phyloP scores from a whole-genome alignment of 1,140 invertebrate species.

The Aricia agestis region DNA sequence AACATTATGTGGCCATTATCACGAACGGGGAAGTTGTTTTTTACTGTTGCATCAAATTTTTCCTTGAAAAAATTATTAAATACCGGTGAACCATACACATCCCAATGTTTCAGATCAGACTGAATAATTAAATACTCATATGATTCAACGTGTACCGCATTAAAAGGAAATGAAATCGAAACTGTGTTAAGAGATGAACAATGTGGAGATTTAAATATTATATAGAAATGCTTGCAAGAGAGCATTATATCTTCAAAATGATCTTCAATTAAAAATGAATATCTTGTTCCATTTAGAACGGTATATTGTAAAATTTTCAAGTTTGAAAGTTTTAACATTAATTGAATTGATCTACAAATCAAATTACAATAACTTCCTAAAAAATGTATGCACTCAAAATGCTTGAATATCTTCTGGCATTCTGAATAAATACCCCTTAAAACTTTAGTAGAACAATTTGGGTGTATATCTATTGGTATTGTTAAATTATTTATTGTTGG shows the following conservation, averaged over 20 bases:
- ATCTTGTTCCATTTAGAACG: slow-evolving; percentile 25
- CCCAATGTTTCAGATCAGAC: slow-evolving; percentile 9
- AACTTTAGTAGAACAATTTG: slow-evolving; percentile 19
- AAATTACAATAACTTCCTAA: slow-evolving; percentile 40
- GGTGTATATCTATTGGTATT: slow-evolving; percentile 43
- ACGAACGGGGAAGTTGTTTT: not conserved
- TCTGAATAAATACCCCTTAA: slow-evolving; percentile 22
- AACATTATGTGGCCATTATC: slow-evolving; percentile 34
- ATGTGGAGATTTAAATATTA: not conserved
- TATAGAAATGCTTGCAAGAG: not conserved
- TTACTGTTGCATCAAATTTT: slow-evolving; percentile 28
- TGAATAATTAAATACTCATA: slow-evolving; percentile 41
- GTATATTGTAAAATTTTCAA: slow-evolving; percentile 38
- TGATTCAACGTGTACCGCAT: slow-evolving; percentile 23
- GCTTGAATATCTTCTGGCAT: slow-evolving; percentile 43
- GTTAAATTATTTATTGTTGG: slow-evolving; percentile 44
- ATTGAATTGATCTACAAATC: slow-evolving; percentile 32
- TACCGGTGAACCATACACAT: slow-evolving; percentile 33
- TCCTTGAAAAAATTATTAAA: slow-evolving; percentile 40
- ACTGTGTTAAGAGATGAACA: not conserved
- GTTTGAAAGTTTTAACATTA: slow-evolving; percentile 35
- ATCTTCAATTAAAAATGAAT: not conserved
- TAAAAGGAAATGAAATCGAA: slow-evolving; percentile 22
- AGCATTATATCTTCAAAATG: not conserved
- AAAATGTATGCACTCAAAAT: slow-evolving; percentile 50